Evolutionary conservation across 92 coral and sea anemone genomes (phyloP).

Genomic region (Porites evermanni): DNA sequence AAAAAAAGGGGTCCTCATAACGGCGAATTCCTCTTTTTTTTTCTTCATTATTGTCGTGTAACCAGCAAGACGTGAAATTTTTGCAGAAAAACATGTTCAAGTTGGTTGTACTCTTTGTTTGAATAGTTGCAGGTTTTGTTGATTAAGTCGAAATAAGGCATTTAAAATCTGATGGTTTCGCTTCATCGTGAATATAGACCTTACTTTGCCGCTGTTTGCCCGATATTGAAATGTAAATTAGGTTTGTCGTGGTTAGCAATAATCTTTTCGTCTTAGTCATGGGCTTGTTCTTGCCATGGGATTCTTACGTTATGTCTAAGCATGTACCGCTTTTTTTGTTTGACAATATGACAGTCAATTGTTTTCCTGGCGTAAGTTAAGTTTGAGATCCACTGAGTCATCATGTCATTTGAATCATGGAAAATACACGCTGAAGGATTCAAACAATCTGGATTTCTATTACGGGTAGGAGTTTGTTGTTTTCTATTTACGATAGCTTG

Average conservation of each 20-base stretch:
- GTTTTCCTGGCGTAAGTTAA: neutral
- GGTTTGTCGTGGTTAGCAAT: constrained; percentile 1
- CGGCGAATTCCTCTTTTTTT: constrained; percentile 9
- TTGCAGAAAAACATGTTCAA: neutral
- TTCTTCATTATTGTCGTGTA: neutral
- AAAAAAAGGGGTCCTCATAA: neutral
- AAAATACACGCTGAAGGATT: neutral
- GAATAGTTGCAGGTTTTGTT: neutral
- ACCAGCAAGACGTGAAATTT: neutral
- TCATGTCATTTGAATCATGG: constrained; percentile 41
- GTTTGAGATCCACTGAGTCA: neutral
- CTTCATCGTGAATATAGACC: neutral
- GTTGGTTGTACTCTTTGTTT: neutral
- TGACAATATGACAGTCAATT: neutral
- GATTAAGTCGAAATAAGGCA: neutral
- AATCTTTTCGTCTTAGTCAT: neutral
- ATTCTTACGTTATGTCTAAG: neutral
- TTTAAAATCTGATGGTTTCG: constrained; percentile 2
- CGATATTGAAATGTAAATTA: constrained; percentile 51
- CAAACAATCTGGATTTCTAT: neutral
- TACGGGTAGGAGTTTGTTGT: constrained; percentile 18
- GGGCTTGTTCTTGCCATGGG: neutral
- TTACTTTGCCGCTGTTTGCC: constrained; percentile 16
- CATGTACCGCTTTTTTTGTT: neutral
- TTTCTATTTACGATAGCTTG: neutral